A percentile compares a stretch with the other conserved stretches of the same genome.
phyloP scores from a whole-genome alignment of 37 sponge, comb jelly and placozoan species.

The Aplysina aerophoba region DNA sequence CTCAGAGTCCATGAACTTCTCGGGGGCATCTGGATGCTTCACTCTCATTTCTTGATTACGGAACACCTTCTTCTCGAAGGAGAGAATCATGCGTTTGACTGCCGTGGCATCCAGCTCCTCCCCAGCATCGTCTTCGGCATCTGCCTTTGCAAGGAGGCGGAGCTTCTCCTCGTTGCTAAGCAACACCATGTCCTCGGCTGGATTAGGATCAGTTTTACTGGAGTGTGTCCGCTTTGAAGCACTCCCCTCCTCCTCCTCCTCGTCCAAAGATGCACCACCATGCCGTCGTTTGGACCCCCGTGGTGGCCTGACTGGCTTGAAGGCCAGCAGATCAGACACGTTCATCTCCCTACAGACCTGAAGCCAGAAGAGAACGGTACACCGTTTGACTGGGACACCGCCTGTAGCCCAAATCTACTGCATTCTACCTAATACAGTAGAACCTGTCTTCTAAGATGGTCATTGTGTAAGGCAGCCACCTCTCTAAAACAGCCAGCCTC shows the following conservation, averaged over 20 bases:
- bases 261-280: neutral
- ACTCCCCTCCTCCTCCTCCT: neutral
- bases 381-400: too few species aligned
- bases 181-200: conserved; percentile 27
- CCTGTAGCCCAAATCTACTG: too few species aligned
- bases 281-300: conserved; percentile 30
- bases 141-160: conserved; percentile 72
- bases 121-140: conserved; percentile 59
- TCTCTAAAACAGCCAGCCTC: too few species aligned
- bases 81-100: conserved; percentile 86
- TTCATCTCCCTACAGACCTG: conserved; percentile 44
- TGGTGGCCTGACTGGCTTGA: conserved; percentile 47
- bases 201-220: neutral
- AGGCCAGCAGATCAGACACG: conserved; percentile 66
- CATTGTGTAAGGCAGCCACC: too few species aligned
- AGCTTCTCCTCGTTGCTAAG: conserved; percentile 81
- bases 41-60: conserved; percentile 96
- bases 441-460: too few species aligned
- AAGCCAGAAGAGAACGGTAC: neutral
- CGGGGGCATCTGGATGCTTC: conserved; percentile 90
- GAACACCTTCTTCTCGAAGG: conserved; percentile 88
- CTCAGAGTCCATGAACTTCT: conserved; percentile 97
- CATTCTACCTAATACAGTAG: too few species aligned
- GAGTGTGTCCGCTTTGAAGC: neutral
- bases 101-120: conserved; percentile 76